Evolutionary conservation across 2,888 invertebrate species (phyloP).

Genomic region (Pardosa pseudoannulata): DNA sequence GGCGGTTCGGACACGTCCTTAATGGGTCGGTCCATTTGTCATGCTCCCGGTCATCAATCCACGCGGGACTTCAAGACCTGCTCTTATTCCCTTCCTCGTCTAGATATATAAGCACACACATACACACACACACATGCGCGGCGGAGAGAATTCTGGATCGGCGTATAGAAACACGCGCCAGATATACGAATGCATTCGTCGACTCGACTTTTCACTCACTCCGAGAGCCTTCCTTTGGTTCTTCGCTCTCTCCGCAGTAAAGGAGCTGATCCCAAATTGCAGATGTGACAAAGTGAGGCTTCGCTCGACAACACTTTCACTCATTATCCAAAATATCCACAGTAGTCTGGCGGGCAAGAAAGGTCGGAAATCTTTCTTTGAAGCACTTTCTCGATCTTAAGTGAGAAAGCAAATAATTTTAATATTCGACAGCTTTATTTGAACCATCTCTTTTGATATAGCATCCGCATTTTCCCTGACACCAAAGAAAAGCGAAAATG

Average conservation of each 20-base stretch:
- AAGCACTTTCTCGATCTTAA: too few species aligned
- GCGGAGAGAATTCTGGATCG: neutral
- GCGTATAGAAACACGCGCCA: neutral
- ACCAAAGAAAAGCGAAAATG: too few species aligned
- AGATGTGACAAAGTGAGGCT: neutral
- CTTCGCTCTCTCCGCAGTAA: neutral
- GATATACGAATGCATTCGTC: neutral
- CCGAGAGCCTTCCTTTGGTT: neutral
- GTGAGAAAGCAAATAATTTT: too few species aligned
- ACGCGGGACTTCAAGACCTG: slow-evolving; percentile 54
- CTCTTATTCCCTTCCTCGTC: slow-evolving; percentile 23
- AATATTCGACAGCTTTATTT: too few species aligned
- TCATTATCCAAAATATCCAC: neutral
- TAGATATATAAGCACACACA: too few species aligned
- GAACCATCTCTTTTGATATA: too few species aligned
- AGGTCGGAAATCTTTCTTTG: too few species aligned
- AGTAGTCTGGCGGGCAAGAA: too few species aligned
- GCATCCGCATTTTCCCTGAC: too few species aligned
- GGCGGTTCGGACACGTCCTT: slow-evolving; percentile 66
- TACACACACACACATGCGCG: neutral
- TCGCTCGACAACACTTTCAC: neutral
- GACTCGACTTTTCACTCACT: neutral
- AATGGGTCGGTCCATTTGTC: slow-evolving; percentile 71
- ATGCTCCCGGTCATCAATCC: slow-evolving; percentile 67
- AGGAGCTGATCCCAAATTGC: slow-evolving; percentile 62